Evolutionary conservation across 2,888 invertebrate species (phyloP).

Genomic region (Sphinx pinastri): DNA sequence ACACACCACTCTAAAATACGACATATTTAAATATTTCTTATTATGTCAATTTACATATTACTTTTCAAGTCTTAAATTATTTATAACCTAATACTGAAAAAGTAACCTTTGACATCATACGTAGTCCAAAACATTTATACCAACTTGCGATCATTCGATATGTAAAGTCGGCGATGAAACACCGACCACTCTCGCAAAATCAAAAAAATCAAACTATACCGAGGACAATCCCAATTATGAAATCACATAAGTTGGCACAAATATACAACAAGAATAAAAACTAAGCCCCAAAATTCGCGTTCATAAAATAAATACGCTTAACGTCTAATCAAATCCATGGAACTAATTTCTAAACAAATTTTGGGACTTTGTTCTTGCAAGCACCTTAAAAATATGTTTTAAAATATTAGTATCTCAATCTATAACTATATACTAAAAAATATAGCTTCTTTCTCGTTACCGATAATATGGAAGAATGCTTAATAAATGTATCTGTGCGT

Average conservation of each 20-base stretch:
- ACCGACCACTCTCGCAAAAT: not conserved
- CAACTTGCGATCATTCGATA: constrained; percentile 66
- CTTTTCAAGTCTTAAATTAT: constrained; percentile 74
- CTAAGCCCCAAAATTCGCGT: constrained; percentile 60
- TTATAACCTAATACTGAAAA: constrained; percentile 78
- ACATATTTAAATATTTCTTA: constrained; percentile 37
- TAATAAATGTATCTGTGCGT: constrained; percentile 60
- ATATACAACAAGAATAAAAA: constrained; percentile 59
- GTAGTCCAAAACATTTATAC: constrained; percentile 57
- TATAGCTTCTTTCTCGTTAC: constrained; percentile 71
- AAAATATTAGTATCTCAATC: constrained; percentile 52
- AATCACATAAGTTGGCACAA: constrained; percentile 71
- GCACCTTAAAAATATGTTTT: constrained; percentile 62
- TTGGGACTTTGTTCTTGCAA: constrained; percentile 65
- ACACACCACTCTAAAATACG: constrained; percentile 42
- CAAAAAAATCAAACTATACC: constrained; percentile 13
- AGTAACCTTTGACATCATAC: constrained; percentile 62
- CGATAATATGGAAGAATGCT: constrained; percentile 72
- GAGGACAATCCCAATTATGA: constrained; percentile 26
- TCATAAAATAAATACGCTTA: constrained; percentile 68
- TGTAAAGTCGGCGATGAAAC: constrained; percentile 49
- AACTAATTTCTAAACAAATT: constrained; percentile 61
- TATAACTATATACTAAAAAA: constrained; percentile 63
- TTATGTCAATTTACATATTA: constrained; percentile 53
- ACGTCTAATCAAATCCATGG: constrained; percentile 74